Evolutionary conservation across 2,888 invertebrate genomes (phyloP).

Genomic region (Laothoe populi): DNA sequence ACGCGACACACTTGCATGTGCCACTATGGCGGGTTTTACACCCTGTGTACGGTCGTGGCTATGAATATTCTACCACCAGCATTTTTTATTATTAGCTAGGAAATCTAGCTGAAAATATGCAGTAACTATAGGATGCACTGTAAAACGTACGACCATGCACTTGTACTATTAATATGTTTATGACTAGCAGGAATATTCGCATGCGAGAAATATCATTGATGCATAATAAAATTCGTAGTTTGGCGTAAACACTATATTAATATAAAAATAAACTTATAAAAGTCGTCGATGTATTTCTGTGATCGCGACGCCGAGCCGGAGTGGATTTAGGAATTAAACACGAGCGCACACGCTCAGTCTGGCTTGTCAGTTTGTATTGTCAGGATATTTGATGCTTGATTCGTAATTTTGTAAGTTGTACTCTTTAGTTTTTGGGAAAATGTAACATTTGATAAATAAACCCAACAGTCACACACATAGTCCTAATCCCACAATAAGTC

Average conservation of each 20-base stretch:
- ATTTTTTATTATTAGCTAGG: too few species aligned
- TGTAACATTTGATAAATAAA: too few species aligned
- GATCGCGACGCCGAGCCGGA: neutral
- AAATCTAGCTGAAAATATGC: neutral
- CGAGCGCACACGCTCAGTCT: neutral
- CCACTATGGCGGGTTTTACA: too few species aligned
- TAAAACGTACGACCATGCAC: neutral
- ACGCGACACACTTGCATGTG: too few species aligned
- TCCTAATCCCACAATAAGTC: too few species aligned
- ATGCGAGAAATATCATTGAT: slow-evolving; percentile 32
- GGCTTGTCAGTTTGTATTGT: slow-evolving; percentile 1
- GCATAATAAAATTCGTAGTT: slow-evolving; percentile 40
- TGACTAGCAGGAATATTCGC: slow-evolving; percentile 15
- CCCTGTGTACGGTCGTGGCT: too few species aligned
- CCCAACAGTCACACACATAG: too few species aligned
- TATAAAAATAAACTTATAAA: slow-evolving; percentile 41
- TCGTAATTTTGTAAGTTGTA: neutral
- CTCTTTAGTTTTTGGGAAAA: too few species aligned
- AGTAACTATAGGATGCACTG: neutral
- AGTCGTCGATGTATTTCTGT: slow-evolving; percentile 28
- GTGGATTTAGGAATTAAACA: slow-evolving; percentile 11
- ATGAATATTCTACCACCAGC: too few species aligned
- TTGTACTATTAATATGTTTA: slow-evolving; percentile 17
- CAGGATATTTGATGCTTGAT: neutral
- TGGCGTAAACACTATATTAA: slow-evolving; percentile 38